These are phyloP conservation scores for Xestia ashworthii DNA, from an alignment of 2,888 invertebrate genomes.

Conservation along the genomic window DNA sequence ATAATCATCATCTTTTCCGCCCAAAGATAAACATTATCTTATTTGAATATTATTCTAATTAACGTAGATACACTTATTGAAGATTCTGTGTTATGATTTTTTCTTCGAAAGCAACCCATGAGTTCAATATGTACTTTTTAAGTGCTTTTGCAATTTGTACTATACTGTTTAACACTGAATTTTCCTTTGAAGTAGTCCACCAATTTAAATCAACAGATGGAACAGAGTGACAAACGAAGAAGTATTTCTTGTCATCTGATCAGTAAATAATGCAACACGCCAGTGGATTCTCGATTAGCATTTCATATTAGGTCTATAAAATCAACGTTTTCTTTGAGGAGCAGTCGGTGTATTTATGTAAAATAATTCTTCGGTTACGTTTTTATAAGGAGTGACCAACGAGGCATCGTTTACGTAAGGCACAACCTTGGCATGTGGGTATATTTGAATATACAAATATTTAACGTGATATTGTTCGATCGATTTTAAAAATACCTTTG, in stretches of 20 bases:
- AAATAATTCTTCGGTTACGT: constrained; percentile 26
- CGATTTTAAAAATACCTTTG: constrained; percentile 51
- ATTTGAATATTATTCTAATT: not conserved
- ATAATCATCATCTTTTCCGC: not conserved
- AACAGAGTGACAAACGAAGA: not conserved
- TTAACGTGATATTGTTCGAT: constrained; percentile 37
- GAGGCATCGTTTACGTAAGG: constrained; percentile 30
- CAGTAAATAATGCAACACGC: not conserved
- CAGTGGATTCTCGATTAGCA: not conserved
- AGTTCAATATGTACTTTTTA: not conserved
- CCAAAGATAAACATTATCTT: not conserved
- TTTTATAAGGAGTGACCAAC: constrained; percentile 21
- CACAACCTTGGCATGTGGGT: constrained; percentile 35
- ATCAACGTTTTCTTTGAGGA: constrained; percentile 24
- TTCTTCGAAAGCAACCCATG: not conserved
- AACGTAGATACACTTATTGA: not conserved
- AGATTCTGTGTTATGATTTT: not conserved
- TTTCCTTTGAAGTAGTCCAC: not conserved
- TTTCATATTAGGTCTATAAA: constrained; percentile 17
- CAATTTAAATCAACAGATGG: not conserved
- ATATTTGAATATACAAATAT: constrained; percentile 50
- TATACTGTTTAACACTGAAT: not conserved
- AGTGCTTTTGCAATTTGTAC: not conserved
- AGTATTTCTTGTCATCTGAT: not conserved
- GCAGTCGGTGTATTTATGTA: constrained; percentile 18